Evolutionary conservation across 2,113 vertebrate genomes (phyloP), one percentile per base, ranked within the genome.

Genomic region (Ibidorhyncha struthersii): DNA sequence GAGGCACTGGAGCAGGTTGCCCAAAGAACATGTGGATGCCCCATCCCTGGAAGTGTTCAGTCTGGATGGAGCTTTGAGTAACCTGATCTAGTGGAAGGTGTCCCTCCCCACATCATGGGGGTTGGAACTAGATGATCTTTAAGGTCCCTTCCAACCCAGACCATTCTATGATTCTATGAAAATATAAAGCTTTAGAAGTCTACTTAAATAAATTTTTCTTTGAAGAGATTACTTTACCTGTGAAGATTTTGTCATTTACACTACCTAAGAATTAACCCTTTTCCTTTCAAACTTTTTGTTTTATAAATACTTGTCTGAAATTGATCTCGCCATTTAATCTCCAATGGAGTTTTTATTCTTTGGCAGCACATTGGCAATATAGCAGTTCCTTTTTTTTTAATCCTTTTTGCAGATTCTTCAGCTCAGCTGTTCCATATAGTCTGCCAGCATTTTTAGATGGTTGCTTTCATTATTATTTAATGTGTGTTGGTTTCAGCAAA

Each of bases 381-480:
- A 72, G 58, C 66, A 95, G 49, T 86, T 93, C 47, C 19, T 50
- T 93, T 21, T 26, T 70, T 58, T 50, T 22, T 23, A 9, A 34
- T 84, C 36, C 47, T 81, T 92, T 98, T 88, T 82, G 21, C 21
- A 80, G 76, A 86, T 82, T 82, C 63, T 70, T 97, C 96, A 93
- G 84, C 87, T 98, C 95, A 98, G 95, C 96, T 97, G 88, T 78
- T 97, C 61, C 88, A 41, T 92, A 61, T 65, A 96, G 32, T 63
- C 78, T 97, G 96, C 87, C 94, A 97, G 69, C 71, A 84, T 95
- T 95, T 97, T 91, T 86, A 94, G 38, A 90, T 77, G 71, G 92
- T 47, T 94, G 63, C 56, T 95, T 96, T 95, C 93, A 90, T 97
- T 96, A 97, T 90, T 97, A 96, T 97, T 97, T 97, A 93, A 96